Conservation (phyloP, 2,797 vertebrate species). For the Acanthornis magna region DNA sequence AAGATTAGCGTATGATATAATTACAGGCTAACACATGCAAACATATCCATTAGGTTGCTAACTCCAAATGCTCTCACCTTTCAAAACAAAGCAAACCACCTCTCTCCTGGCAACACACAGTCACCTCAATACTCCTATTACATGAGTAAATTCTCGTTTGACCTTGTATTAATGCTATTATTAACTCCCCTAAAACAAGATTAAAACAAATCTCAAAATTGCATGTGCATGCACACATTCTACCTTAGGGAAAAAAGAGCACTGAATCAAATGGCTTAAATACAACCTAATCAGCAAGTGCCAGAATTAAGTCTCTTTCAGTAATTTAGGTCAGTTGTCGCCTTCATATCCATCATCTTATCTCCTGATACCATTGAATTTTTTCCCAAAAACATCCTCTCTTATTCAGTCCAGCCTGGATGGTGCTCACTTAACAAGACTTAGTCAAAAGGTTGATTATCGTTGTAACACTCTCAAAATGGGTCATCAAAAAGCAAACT, state of each 20-base stretch:
- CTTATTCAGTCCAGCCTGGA: background rate
- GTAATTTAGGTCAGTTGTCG: background rate
- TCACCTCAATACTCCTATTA: conserved; percentile 58
- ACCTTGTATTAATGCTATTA: conserved; percentile 61
- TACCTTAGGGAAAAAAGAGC: background rate
- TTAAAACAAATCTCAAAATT: conserved; percentile 71
- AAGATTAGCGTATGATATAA: conserved; percentile 67
- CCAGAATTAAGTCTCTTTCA: background rate
- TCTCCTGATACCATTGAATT: background rate
- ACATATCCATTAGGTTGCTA: conserved; percentile 58
- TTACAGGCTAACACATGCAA: conserved; percentile 62
- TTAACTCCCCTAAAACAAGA: conserved; percentile 69
- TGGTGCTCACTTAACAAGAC: background rate
- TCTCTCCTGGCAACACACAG: conserved; percentile 61
- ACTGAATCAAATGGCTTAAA: background rate
- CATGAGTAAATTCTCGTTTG: conserved; percentile 50
- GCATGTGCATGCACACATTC: background rate
- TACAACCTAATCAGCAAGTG: background rate
- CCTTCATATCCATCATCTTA: background rate
- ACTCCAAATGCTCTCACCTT: conserved; percentile 56
- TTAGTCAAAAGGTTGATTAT: background rate
- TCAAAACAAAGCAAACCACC: conserved; percentile 57
- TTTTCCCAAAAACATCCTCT: background rate
- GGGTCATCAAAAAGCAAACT: background rate
- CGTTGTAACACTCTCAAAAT: background rate